phyloP scores from a whole-genome alignment of 2,797 vertebrate genomes.

The Schizothorax lantsangensis region DNA sequence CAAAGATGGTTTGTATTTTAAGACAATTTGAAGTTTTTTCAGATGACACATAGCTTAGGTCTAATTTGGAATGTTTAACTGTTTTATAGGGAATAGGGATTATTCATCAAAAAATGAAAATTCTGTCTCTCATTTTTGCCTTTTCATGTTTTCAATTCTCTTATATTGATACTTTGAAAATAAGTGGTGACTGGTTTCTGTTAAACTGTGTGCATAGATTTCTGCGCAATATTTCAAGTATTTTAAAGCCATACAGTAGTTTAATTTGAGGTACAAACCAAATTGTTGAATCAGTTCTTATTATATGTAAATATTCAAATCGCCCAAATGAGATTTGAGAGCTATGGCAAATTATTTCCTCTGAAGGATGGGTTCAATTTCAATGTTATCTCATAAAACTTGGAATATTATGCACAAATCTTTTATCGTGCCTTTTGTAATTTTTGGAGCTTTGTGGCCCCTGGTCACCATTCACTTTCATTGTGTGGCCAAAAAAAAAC shows the following conservation, averaged over 20 bases:
- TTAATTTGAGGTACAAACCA: background rate
- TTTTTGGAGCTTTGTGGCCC: background rate
- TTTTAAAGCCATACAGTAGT: background rate
- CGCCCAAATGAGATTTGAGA: background rate
- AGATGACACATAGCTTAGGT: background rate
- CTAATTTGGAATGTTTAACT: background rate
- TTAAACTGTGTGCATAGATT: background rate
- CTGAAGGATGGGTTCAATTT: background rate
- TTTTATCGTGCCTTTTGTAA: background rate
- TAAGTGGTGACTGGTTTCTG: background rate
- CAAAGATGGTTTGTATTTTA: slow-evolving; percentile 97
- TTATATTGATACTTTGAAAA: background rate
- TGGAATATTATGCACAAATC: background rate
- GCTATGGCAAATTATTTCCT: background rate
- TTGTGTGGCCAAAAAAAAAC: background rate
- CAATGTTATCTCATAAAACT: background rate
- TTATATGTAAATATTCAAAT: background rate
- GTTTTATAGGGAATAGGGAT: background rate
- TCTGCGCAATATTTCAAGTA: background rate
- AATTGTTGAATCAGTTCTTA: background rate
- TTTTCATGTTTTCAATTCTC: background rate
- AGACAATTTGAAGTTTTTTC: background rate
- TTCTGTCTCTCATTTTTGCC: background rate
- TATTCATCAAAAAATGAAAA: background rate
- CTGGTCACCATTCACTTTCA: slow-evolving; percentile 3